These are phyloP conservation scores for Acanthopagrus latus DNA, from an alignment of 2,797 vertebrate species.

Conservation along the genomic window DNA sequence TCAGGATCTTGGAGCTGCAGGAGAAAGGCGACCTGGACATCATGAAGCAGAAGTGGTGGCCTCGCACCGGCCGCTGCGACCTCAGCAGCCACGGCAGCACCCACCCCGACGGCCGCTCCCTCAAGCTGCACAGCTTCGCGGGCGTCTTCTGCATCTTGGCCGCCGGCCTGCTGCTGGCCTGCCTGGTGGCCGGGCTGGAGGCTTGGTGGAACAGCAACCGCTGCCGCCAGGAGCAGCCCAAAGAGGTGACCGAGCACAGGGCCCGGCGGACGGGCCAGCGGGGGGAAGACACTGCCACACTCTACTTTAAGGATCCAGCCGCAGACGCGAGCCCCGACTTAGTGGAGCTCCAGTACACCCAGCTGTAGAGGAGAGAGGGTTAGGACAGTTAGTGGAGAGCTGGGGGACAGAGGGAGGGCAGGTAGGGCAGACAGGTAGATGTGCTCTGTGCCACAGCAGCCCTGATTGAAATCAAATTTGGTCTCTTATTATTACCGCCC, in stretches of 20 bases:
- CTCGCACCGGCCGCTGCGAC: slow-evolving; percentile 94
- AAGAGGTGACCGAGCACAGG: slow-evolving; percentile 94
- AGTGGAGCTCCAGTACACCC: slow-evolving; percentile 88
- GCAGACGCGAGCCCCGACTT: slow-evolving; percentile 85
- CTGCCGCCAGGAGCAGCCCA: slow-evolving; percentile 95
- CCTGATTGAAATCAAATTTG: slow-evolving; percentile 86
- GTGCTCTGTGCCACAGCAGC: slow-evolving; percentile 46
- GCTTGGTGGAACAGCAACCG: slow-evolving; percentile 97
- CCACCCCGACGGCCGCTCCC: slow-evolving; percentile 93
- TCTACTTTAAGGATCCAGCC: slow-evolving; percentile 89
- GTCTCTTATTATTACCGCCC: slow-evolving; percentile 62
- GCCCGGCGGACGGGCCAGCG: slow-evolving; percentile 79
- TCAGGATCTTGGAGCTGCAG: slow-evolving; percentile 97
- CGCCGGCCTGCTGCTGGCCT: slow-evolving; percentile 96
- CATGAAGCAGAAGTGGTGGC: slow-evolving; percentile 99
- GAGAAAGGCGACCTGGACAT: slow-evolving; percentile 97
- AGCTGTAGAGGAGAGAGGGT: slow-evolving; percentile 79
- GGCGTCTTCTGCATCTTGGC: slow-evolving; percentile 99
- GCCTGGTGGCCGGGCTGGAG: slow-evolving; percentile 96
- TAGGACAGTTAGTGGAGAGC: slow-evolving; percentile 35
- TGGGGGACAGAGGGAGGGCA: slow-evolving; percentile 19
- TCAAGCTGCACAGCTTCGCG: slow-evolving; percentile 98
- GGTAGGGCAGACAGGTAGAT: slow-evolving; percentile 44
- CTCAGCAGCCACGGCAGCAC: slow-evolving; percentile 89
- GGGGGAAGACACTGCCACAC: slow-evolving; percentile 87